phyloP scores from a whole-genome alignment of 2,888 invertebrate species.

The Altica lythri region DNA sequence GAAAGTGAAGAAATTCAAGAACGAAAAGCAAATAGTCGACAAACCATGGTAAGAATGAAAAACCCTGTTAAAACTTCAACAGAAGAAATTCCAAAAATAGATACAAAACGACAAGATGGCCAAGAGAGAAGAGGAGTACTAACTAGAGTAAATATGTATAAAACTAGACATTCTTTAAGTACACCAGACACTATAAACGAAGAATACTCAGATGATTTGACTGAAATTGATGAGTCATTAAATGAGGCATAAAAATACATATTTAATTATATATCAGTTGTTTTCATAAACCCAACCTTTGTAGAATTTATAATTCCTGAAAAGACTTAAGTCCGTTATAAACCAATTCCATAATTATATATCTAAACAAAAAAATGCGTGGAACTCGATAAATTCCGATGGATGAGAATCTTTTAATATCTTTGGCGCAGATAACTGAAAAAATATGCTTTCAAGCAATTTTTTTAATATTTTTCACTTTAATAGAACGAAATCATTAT shows the following conservation, averaged over 20 bases:
- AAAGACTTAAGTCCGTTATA: too few relatives aligned
- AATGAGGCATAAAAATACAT: conserved; percentile 27
- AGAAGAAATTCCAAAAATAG: conserved; percentile 12
- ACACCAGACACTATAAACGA: conserved; percentile 10
- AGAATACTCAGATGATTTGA: conserved; percentile 14
- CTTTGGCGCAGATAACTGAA: too few relatives aligned
- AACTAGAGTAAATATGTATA: conserved; percentile 11
- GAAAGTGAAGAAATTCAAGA: conserved; percentile 28
- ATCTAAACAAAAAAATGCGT: too few relatives aligned
- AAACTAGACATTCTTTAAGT: conserved; percentile 19
- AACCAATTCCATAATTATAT: too few relatives aligned
- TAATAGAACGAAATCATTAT: too few relatives aligned
- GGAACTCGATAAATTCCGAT: too few relatives aligned
- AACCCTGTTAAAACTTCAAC: conserved; percentile 17
- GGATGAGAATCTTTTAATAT: too few relatives aligned
- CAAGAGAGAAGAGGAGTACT: conserved; percentile 2
- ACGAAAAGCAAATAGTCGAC: conserved; percentile 22
- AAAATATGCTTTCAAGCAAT: too few relatives aligned
- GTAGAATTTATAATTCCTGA: too few relatives aligned
- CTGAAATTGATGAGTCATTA: conserved; percentile 28
- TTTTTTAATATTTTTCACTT: too few relatives aligned
- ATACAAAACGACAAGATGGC: conserved; percentile 5
- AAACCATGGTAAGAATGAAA: conserved; percentile 21
- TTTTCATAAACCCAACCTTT: too few relatives aligned
- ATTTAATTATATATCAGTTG: too few relatives aligned